These are phyloP conservation scores for Muntiacus reevesi DNA, from an alignment of 2,113 vertebrate species.

Conservation along the genomic window DNA sequence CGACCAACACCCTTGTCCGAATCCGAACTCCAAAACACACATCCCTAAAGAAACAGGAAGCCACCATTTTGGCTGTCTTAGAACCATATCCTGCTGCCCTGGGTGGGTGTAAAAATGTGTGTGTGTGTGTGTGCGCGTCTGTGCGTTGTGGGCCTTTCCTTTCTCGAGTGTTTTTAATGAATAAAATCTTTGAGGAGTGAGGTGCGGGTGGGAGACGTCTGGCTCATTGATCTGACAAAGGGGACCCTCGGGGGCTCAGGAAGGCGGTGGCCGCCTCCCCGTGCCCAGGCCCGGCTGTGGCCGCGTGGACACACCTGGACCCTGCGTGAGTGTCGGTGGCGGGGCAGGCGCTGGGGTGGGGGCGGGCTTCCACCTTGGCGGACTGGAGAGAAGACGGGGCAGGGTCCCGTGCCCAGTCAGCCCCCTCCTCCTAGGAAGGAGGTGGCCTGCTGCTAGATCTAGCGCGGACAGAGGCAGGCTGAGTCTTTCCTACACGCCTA, in stretches of 20 bases:
- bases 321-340: neutral
- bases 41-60: slow-evolving; percentile 75
- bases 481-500: slow-evolving; percentile 6
- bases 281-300: neutral
- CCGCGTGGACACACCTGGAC: neutral
- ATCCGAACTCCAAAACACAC: slow-evolving; percentile 45
- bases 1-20: neutral
- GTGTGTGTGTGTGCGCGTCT: neutral
- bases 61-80: slow-evolving; percentile 74
- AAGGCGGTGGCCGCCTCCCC: neutral
- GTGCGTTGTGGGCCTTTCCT: neutral
- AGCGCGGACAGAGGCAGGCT: neutral
- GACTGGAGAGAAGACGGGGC: neutral
- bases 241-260: neutral
- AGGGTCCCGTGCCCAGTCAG: neutral
- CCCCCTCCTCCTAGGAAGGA: neutral
- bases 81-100: slow-evolving; percentile 68
- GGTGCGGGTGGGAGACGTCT: neutral
- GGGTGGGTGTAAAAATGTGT: neutral
- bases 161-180: slow-evolving; percentile 12
- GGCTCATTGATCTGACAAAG: neutral
- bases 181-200: slow-evolving; percentile 47
- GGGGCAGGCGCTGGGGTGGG: too few species aligned
- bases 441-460: neutral
- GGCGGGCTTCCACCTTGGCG: neutral